Conservation (phyloP, 2,888 invertebrate species). For the Cantharis lateralis region DNA sequence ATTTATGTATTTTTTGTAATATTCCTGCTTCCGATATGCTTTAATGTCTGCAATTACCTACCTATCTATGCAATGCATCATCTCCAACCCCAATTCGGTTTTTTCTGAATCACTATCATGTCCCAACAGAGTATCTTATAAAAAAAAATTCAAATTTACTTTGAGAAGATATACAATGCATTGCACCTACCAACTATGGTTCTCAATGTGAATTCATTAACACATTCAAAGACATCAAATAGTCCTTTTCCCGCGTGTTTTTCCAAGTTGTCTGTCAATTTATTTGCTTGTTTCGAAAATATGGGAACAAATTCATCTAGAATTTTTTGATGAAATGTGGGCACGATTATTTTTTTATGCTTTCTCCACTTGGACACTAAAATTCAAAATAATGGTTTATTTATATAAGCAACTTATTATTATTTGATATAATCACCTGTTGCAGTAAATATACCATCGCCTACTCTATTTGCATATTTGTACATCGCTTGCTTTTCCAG, state of each 20-base stretch:
- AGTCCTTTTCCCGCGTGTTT: constrained; percentile 51
- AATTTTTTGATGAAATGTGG: constrained; percentile 67
- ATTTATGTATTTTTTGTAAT: no score
- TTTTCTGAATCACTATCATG: no score
- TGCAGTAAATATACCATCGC: constrained; percentile 31
- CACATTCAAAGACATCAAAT: constrained; percentile 51
- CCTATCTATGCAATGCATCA: no score
- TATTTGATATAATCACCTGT: constrained; percentile 21
- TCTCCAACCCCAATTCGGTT: no score
- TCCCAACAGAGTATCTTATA: neutral
- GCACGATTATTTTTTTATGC: constrained; percentile 63
- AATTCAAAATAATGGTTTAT: constrained; percentile 30
- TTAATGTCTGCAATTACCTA: no score
- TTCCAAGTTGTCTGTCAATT: constrained; percentile 57
- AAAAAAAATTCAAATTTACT: neutral
- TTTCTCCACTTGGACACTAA: constrained; percentile 63
- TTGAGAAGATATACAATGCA: neutral
- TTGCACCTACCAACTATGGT: neutral
- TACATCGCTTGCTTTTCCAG: constrained; percentile 38
- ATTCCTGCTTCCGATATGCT: no score
- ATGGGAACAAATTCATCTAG: constrained; percentile 65
- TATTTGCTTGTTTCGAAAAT: constrained; percentile 63
- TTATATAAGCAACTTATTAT: neutral
- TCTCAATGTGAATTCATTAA: neutral
- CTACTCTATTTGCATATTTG: neutral